Evolutionary conservation across 53 echinoderm and acorn worm genomes (phyloP).

Genomic region (Holothuria leucospilota): DNA sequence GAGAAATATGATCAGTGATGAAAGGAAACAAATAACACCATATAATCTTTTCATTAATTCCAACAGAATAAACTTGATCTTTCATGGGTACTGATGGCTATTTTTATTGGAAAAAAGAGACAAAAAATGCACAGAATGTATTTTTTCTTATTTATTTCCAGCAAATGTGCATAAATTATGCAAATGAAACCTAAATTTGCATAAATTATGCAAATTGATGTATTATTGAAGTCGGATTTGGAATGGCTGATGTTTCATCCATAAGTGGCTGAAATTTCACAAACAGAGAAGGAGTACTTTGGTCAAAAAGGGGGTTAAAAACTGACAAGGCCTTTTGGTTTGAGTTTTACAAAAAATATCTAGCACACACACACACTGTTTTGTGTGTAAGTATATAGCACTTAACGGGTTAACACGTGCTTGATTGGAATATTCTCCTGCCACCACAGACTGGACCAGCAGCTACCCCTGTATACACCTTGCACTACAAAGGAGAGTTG

Average conservation of each 20-base stretch:
- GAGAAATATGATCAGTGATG: neutral
- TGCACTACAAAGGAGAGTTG: too few species aligned
- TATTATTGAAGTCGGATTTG: slow-evolving; percentile 13
- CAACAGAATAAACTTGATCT: too few species aligned
- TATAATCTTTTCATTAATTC: too few species aligned
- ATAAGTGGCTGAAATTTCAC: slow-evolving; percentile 11
- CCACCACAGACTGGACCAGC: too few species aligned
- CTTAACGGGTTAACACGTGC: neutral
- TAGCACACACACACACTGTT: slow-evolving; percentile 33
- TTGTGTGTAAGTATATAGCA: slow-evolving; percentile 16
- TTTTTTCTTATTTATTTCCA: neutral
- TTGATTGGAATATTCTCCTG: too few species aligned
- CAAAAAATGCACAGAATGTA: too few species aligned
- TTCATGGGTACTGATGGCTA: too few species aligned
- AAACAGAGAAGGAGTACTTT: slow-evolving; percentile 14
- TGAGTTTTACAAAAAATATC: slow-evolving; percentile 12
- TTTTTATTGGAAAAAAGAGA: too few species aligned
- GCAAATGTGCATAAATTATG: slow-evolving; percentile 10
- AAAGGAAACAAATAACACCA: neutral
- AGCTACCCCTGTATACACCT: too few species aligned
- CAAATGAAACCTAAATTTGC: slow-evolving; percentile 9
- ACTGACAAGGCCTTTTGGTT: neutral
- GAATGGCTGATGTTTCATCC: neutral
- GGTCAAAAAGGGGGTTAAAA: neutral
- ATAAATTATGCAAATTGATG: slow-evolving; percentile 11